Conservation (phyloP, 2,888 invertebrate genomes). For the Ferdinandea cuprea region DNA sequence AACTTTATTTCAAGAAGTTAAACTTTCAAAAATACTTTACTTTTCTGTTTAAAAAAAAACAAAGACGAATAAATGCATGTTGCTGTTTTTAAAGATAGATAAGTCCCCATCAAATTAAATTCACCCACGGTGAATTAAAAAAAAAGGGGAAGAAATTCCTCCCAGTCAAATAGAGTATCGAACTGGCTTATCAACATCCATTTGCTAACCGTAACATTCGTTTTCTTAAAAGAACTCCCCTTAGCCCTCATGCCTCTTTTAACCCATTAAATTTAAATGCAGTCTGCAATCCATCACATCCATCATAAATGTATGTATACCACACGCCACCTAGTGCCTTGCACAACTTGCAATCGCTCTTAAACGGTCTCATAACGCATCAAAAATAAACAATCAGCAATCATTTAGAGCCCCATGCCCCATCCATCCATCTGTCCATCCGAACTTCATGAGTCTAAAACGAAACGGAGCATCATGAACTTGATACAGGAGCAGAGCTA, state of each 20-base stretch:
- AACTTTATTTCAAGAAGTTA: no score
- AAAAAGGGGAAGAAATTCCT: no score
- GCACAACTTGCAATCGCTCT: constrained; percentile 33
- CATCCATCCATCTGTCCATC: constrained; percentile 7
- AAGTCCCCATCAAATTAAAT: constrained; percentile 8
- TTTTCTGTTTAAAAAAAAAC: no score
- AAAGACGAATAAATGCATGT: no score
- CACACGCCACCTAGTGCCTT: constrained; percentile 12
- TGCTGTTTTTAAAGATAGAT: constrained; percentile 37
- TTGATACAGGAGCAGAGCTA: constrained; percentile 23
- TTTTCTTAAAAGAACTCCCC: constrained; percentile 5
- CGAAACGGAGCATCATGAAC: constrained; percentile 29
- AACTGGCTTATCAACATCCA: constrained; percentile 62
- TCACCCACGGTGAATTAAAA: no score
- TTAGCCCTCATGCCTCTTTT: no score
- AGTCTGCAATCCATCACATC: constrained; percentile 45
- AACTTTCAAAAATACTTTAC: no score
- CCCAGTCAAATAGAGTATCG: constrained; percentile 51
- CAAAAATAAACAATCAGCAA: constrained; percentile 59
- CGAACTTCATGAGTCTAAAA: constrained; percentile 10
- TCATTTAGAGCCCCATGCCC: constrained; percentile 49
- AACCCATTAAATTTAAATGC: constrained; percentile 29
- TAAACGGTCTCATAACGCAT: constrained; percentile 55
- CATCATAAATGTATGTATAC: constrained; percentile 27
- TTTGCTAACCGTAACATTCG: constrained; percentile 53